These are phyloP conservation scores for Helicoverpa armigera DNA, from an alignment of 1,140 invertebrate species.

Conservation along the genomic window DNA sequence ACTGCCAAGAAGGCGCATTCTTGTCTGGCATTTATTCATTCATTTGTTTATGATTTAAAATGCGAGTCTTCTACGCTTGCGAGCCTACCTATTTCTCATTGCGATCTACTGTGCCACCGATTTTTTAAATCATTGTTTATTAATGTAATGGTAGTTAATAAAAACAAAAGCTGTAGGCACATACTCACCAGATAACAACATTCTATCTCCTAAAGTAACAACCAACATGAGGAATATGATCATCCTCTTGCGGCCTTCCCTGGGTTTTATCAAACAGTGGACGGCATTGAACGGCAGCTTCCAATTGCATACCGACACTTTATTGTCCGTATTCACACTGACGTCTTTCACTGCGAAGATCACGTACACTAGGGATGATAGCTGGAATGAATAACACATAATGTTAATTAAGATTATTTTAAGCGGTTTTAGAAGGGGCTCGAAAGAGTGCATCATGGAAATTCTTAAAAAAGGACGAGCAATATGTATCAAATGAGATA, in stretches of 20 bases:
- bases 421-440: too few relatives aligned
- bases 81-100: too few relatives aligned
- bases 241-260: conserved; percentile 74
- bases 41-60: too few relatives aligned
- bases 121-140: too few relatives aligned
- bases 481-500: too few relatives aligned
- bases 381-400: conserved; percentile 61
- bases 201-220: conserved; percentile 76
- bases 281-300: conserved; percentile 76
- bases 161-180: too few relatives aligned
- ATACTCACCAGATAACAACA: conserved; percentile 75
- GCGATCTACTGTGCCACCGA: neutral
- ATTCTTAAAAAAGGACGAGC: too few relatives aligned
- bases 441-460: too few relatives aligned
- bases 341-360: conserved; percentile 73
- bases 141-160: too few relatives aligned
- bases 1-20: too few relatives aligned
- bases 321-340: conserved; percentile 76
- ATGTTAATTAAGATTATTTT: conserved; percentile 1
- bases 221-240: conserved; percentile 81
- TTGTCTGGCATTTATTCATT: too few relatives aligned
- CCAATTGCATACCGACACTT: conserved; percentile 77
- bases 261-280: conserved; percentile 72
- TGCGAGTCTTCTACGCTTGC: too few relatives aligned
- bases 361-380: conserved; percentile 77